Evolutionary conservation across 2,888 invertebrate species (phyloP), one percentile per base, ranked within the genome.

Genomic region (Metopia argyrocephala): DNA sequence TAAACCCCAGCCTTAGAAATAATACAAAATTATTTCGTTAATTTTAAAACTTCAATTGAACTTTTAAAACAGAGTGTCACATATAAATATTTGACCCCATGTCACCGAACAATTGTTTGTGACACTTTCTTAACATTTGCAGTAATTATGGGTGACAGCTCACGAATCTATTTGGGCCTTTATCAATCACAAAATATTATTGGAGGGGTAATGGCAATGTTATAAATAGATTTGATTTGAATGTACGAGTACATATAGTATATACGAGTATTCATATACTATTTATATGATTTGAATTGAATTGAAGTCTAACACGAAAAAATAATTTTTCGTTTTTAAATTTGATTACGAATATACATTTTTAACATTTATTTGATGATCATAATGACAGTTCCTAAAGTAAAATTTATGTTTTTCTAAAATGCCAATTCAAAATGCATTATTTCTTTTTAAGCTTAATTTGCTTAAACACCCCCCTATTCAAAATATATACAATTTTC

Each of bases 81-180:
- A 56, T 27, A 27, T 12, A n/a, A n/a, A n/a, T n/a, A 28, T 18
- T 5, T 68, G 56, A 56, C 46, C 76, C 68, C 69, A 62, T 62
- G 46, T 76, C 69, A 69, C 48, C 62, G 56, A 56, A 54, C 69
- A 21, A 7, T 48, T 76, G 76, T 69, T 64, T 68, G 48, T 62
- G 76, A 69, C 76, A 76, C 56, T 25, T 23, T 38, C 50, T n/a
- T 66, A 65, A 66, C 50, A 50, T 50, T 38, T 23, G 31, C 31
- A 66, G 31, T 65, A 27, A 59, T 9, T 57, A 27, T 27, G 12
- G 50, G 23, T 74, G 56, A 59, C 61, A 71, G 48, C 27, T 38
- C 5, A 20, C 27, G 45, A 38, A 7, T 31, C n/a, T 45, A n/a
- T n/a, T n/a, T 20, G 27, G 38, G 66, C 75, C 68, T 76, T 62